These are phyloP conservation scores for Odocoileus hemionus DNA, from an alignment of 2,113 vertebrate species.

Conservation along the genomic window DNA sequence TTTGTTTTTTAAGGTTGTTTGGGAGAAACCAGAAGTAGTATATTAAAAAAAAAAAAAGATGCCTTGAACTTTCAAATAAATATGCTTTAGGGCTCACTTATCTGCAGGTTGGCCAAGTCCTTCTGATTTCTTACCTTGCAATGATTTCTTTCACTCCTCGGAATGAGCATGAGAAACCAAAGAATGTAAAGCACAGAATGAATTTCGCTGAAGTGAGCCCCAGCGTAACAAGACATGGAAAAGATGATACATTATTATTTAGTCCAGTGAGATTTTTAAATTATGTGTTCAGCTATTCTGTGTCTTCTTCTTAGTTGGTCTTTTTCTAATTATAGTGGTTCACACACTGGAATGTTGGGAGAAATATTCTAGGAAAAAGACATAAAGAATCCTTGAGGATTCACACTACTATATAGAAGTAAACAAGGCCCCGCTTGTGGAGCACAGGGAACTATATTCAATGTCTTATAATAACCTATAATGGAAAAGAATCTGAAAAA, in stretches of 20 bases:
- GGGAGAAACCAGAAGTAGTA: neutral
- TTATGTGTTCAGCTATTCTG: neutral
- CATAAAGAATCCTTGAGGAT: neutral
- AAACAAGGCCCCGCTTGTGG: neutral
- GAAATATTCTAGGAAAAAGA: neutral
- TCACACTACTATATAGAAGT: neutral
- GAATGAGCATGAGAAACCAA: neutral
- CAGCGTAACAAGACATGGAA: fast-evolving
- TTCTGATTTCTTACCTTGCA: neutral
- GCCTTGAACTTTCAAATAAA: neutral
- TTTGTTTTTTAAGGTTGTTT: neutral
- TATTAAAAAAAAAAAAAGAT: neutral
- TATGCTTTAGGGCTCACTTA: neutral
- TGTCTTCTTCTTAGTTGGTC: neutral
- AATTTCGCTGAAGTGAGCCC: neutral
- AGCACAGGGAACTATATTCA: neutral
- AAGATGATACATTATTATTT: neutral
- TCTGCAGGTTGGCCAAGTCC: neutral
- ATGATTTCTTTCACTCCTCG: neutral
- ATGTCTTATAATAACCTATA: neutral
- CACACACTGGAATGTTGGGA: neutral
- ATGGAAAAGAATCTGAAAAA: neutral
- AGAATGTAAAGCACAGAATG: neutral
- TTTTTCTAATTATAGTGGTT: neutral
- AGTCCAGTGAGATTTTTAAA: neutral